Evolutionary conservation across 2,888 invertebrate species (phyloP).

Genomic region (Eupithecia tripunctaria): DNA sequence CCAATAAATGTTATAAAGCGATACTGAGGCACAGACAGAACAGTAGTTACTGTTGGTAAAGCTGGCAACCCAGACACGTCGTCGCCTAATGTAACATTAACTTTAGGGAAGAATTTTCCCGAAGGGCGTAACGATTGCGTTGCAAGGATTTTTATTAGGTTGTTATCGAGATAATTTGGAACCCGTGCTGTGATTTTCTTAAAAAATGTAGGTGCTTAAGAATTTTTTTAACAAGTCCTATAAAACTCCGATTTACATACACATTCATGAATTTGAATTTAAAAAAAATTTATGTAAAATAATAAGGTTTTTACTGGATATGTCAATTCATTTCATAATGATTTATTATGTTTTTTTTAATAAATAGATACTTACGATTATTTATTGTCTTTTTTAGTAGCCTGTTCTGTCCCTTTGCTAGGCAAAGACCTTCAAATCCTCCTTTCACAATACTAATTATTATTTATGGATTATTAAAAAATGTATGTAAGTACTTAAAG

Average conservation of each 20-base stretch:
- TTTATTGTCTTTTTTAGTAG: no score
- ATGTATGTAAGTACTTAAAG: no score
- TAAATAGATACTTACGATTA: no score
- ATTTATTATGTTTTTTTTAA: no score
- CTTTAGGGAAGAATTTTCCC: conserved; percentile 46
- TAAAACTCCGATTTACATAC: no score
- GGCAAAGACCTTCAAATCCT: no score
- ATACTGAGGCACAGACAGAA: conserved; percentile 22
- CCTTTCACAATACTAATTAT: no score
- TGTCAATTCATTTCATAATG: neutral
- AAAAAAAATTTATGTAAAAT: neutral
- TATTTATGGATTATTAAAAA: no score
- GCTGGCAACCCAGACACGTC: conserved; percentile 52
- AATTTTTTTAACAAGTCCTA: neutral
- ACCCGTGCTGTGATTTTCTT: conserved; percentile 14
- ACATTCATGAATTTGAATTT: neutral
- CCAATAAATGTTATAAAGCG: conserved; percentile 44
- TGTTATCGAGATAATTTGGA: conserved; percentile 35
- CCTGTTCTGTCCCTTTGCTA: no score
- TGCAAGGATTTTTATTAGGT: conserved; percentile 37
- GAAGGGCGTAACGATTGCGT: conserved; percentile 33
- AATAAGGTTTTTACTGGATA: neutral
- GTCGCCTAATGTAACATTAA: conserved; percentile 61
- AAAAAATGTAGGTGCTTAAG: neutral
- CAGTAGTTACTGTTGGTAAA: conserved; percentile 18